Evolutionary conservation across 2,797 vertebrate species (phyloP), one percentile per base, ranked within the genome.

Genomic region (Clarias pachynema): DNA sequence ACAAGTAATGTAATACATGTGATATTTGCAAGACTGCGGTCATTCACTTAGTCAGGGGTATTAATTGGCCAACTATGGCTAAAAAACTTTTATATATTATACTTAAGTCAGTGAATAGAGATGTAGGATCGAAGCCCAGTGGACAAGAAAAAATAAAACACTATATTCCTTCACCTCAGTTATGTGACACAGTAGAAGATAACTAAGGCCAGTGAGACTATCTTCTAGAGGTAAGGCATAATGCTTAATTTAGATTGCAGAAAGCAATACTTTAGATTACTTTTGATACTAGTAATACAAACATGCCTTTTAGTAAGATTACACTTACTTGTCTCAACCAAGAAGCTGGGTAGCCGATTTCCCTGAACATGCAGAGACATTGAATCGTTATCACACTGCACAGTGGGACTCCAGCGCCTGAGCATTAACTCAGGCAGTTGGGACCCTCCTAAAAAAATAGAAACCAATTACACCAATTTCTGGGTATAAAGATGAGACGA

Each of bases 241-340:
- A 1, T 40, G 26, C 49, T 37, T 37, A 0, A 8, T 34, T 20
- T 26, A 10, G n/a, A 70, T 9, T 24, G 10, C 20, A 70, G 10
- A 5, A 66, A 5, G 3, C 44, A 49, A 49, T 49, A 12, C 12
- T 12, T 49, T 44, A 44, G 10, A 9, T 44, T 49, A 49, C 10
- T 15, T 31, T 65, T 29, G 14, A 29, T 16, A 5, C 12, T 29
- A 12, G n/a, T 1, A 14, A 20, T 0, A n/a, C 0, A 12, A 49
- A 70, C 69, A 40, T 1, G 1, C 12, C 4, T 72, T 16, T 49
- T 4, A 53, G 49, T 3, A 44, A 1, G 14, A 12, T 1, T 5
- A 14, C 59, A 60, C 89, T 68, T 59, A 92, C 91, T 86, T 65
- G 73, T 84, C 29, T 91, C 88, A 75, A 93, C 63, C 8, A 93